Conservation (phyloP, 2,113 vertebrate species). For the Lampris incognitus region DNA sequence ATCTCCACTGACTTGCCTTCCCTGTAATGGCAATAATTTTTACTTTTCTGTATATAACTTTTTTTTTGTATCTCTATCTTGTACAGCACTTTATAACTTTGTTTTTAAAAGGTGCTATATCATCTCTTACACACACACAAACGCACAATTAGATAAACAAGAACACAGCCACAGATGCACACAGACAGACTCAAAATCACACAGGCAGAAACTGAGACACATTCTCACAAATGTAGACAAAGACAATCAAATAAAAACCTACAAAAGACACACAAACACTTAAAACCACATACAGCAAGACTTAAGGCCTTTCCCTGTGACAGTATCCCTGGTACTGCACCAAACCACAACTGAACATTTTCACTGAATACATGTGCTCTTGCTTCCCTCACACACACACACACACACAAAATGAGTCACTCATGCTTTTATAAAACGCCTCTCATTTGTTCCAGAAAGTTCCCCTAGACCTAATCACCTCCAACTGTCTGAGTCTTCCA, state of each 20-base stretch:
- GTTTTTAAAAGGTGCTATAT: neutral
- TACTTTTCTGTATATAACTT: too few species aligned
- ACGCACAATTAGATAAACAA: neutral
- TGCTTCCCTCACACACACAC: conserved; percentile 28
- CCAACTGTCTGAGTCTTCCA: conserved; percentile 14
- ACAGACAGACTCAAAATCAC: neutral
- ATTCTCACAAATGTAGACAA: too few species aligned
- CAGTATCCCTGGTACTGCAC: conserved; percentile 18
- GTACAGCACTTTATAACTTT: too few species aligned
- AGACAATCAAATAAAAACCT: too few species aligned
- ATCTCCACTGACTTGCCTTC: too few species aligned
- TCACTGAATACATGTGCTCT: conserved; percentile 5
- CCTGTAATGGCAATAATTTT: too few species aligned
- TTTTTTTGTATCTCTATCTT: too few species aligned
- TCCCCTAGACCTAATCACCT: conserved; percentile 6
- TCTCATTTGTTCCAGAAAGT: conserved; percentile 69
- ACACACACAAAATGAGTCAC: conserved; percentile 60
- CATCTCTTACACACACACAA: neutral
- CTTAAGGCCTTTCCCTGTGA: conserved; percentile 25
- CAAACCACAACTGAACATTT: conserved; percentile 42
- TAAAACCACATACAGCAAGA: neutral
- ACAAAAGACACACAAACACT: too few species aligned
- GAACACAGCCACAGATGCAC: neutral
- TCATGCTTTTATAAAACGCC: conserved; percentile 53
- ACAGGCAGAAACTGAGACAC: too few species aligned